These are phyloP conservation scores for Peromyscus melanophrys DNA, from an alignment of 2,797 vertebrate species.

Conservation along the genomic window DNA sequence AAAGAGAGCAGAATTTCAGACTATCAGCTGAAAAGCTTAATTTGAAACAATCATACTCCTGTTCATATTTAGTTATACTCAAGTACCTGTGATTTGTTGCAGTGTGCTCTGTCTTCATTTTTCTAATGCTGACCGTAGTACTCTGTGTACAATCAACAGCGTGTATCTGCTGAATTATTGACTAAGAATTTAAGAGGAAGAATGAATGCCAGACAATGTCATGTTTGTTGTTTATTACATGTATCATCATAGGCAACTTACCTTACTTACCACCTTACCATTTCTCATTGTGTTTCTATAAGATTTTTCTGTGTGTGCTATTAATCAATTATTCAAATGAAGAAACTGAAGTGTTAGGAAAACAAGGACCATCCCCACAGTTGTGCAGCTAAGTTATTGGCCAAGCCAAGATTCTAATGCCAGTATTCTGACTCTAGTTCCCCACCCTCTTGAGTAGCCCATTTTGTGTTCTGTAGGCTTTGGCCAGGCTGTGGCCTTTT, in stretches of 20 bases:
- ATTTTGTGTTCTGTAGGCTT: not conserved
- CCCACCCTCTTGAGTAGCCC: rapidly evolving
- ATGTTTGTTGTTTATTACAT: not conserved
- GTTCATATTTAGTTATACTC: not conserved
- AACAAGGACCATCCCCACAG: not conserved
- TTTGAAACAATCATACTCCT: not conserved
- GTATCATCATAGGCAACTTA: not conserved
- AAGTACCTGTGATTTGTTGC: not conserved
- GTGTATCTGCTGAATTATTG: not conserved
- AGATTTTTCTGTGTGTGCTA: not conserved
- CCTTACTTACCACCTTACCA: not conserved
- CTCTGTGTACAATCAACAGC: not conserved
- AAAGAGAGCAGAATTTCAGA: not conserved
- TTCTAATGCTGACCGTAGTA: not conserved
- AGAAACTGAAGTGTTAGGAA: not conserved
- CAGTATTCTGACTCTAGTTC: no score
- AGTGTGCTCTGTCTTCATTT: not conserved
- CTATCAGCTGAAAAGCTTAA: not conserved
- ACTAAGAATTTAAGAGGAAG: not conserved
- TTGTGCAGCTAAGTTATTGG: not conserved
- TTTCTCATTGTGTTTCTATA: not conserved
- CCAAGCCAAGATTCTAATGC: not conserved
- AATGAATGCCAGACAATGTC: not conserved
- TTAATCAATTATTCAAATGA: not conserved
- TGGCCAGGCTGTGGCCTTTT: no score